Percentiles rank a stretch among this genome's conserved stretches.
These are phyloP conservation scores for Oryzias dopingdopingensis DNA, from an alignment of 2,797 vertebrate genomes.

Conservation along the genomic window DNA sequence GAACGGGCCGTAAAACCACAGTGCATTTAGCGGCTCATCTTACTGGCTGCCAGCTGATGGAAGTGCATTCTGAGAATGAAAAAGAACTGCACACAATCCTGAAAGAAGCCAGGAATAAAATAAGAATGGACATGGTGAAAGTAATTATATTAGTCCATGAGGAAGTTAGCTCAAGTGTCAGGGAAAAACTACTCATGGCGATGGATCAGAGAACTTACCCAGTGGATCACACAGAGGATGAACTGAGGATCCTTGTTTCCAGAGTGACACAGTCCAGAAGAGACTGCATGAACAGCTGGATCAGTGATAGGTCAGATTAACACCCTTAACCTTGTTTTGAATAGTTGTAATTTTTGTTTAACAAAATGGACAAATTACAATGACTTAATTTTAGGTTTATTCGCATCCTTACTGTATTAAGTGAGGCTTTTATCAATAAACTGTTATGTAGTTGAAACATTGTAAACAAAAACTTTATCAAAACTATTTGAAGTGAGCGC, in stretches of 20 bases:
- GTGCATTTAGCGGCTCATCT: conserved; percentile 74
- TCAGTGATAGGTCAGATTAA: conserved; percentile 74
- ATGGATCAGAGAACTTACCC: conserved; percentile 73
- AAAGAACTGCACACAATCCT: conserved; percentile 65
- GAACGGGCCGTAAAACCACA: conserved; percentile 79
- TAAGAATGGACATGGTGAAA: conserved; percentile 46
- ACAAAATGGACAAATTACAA: no score
- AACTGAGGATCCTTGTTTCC: conserved; percentile 62
- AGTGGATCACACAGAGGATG: conserved; percentile 67
- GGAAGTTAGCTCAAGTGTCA: conserved; percentile 46
- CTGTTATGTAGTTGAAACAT: no score
- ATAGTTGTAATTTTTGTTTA: no score
- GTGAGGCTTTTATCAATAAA: no score
- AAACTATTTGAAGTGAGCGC: no score
- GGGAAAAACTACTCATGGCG: conserved; percentile 73
- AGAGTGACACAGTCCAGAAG: conserved; percentile 50
- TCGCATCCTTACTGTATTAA: no score
- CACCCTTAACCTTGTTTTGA: background rate
- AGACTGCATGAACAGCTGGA: conserved; percentile 53
- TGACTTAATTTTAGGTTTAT: no score
- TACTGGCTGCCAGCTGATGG: conserved; percentile 67
- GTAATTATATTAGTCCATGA: conserved; percentile 79
- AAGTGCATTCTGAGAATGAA: conserved; percentile 71
- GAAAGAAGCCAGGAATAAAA: conserved; percentile 66
- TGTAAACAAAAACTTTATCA: no score